Base-by-base conservation (phyloP, 30 jellyfish, hydroid and myxozoan genomes). In the Rhopilema esculentum region DNA sequence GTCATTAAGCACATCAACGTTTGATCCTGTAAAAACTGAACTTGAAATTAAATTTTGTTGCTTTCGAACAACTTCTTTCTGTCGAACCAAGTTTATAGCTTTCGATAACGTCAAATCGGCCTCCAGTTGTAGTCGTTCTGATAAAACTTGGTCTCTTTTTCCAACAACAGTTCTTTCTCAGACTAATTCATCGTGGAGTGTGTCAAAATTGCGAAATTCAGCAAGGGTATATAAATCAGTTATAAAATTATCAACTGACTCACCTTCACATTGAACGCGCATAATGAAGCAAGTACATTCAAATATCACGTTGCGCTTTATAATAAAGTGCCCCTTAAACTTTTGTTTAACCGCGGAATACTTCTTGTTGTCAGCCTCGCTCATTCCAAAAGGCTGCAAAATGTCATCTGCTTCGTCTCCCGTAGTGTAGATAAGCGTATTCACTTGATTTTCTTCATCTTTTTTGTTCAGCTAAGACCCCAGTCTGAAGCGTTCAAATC, bases 1-100 rank as follows among this genome's bases (percentile, higher is more conserved):
- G 67, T 19, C 77, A 16, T 66, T 19, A 17, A 25, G 77, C 31
- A 66, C 32, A 17, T 66, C 32, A 66, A 25, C 24, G 32, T n/a
- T 66, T 16, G 77, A n/a, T n/a, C n/a, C n/a, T 0, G 88, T 88
- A 27, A 85, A 85, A 6, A 89, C 93, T 18, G 93, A 85, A 30
- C 73, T 82, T 1, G 82, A 81, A 49, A 85, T 40, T 9, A 85
- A 22, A 0, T 50, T 29, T 73, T 72, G 89, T 20, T 77, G 87
- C 0, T 68, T 53, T 0, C 0, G 0, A 17, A 16, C 52, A 0
- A 28, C 78, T 0, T 69, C 25, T 33, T 0, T 80, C 6, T 32
- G 30, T 1, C 27, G 83, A 27, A 25, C 0, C 16, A 78, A 51
- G 17, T 51, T 29, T 27, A 72, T 18, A 15, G 84, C 84, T 72